Evolutionary conservation across 1,140 invertebrate genomes (phyloP), one percentile per base, ranked within the genome.

Genomic region (Ceratina australensis): DNA sequence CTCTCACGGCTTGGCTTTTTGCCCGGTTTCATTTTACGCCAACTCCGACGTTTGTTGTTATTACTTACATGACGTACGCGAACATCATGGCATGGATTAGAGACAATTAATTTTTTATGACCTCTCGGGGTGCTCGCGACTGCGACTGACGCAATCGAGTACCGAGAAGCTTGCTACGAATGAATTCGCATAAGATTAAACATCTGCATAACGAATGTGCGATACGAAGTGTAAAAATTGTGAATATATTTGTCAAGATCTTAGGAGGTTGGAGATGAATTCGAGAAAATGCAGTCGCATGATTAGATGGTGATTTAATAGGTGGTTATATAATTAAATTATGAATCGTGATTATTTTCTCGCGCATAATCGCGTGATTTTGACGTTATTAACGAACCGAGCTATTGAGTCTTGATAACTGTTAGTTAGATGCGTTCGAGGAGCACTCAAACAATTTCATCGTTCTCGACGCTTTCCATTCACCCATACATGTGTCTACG

Each of bases 51-150:
- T 68, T 20, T 16, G 64, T 66, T 20, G 74, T 54, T 54, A 47
- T 61, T 28, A 42, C 20, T 69, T 47, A 71, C 61, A 71, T 65
- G 64, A 33, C 54, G 13, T 16, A 13, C 13, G 22, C 7, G 26
- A n/a, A 24, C 20, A 47, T 18, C 66, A 50, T 10, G 33, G 24
- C 56, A 20, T 42, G 57, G 57, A 77, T 61, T 77, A 77, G 57
- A 54, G 66, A 71, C 66, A 71, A 71, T 77, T 77, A 60, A 71
- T 52, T 28, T 52, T 61, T 77, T 61, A 18, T 7, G 3, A 4
- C 1, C 68, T 22, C 15, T 15, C 22, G 18, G 10, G 28, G 49
- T 18, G 2, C 57, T 20, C 15, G 15, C 16, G 28, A 10, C 22
- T 64, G 59, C 15, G 13, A 47, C 16, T 54, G 52, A 73, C 60